Conservation (phyloP, 23 tunicate genomes). For the Styela clava region DNA sequence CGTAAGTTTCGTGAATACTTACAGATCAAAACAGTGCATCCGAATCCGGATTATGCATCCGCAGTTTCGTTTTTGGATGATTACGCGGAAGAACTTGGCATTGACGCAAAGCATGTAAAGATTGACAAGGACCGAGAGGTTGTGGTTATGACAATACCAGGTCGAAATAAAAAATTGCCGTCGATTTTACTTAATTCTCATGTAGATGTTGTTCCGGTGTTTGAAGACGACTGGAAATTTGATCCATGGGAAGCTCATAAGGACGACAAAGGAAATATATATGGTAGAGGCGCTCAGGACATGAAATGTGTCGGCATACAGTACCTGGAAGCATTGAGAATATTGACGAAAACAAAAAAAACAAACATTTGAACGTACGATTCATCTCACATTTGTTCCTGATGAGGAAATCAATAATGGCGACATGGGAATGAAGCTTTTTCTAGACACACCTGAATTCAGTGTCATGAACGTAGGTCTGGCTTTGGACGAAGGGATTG, state of each 20-base stretch:
- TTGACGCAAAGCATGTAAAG: slow-evolving; percentile 10
- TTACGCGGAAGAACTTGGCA: slow-evolving; percentile 59
- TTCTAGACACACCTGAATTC: slow-evolving; percentile 66
- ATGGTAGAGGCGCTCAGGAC: slow-evolving; percentile 97
- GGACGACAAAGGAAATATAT: slow-evolving; percentile 86
- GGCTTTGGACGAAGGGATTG: slow-evolving; percentile 94
- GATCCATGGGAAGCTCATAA: slow-evolving; percentile 88
- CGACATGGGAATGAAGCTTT: slow-evolving; percentile 60
- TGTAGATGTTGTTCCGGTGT: slow-evolving; percentile 97
- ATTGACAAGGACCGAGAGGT: neutral
- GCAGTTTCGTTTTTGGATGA: slow-evolving; percentile 55
- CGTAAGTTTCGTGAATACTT: slow-evolving; percentile 81
- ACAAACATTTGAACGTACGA: slow-evolving; percentile 36
- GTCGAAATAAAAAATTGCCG: slow-evolving; percentile 59
- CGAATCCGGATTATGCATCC: slow-evolving; percentile 85
- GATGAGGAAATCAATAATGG: slow-evolving; percentile 97
- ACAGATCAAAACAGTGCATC: slow-evolving; percentile 85
- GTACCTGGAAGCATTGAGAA: slow-evolving; percentile 90
- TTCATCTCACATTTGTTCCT: slow-evolving; percentile 76
- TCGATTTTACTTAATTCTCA: slow-evolving; percentile 93
- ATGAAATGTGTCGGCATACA: slow-evolving; percentile 99
- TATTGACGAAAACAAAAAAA: slow-evolving; percentile 44
- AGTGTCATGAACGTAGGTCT: slow-evolving; percentile 72
- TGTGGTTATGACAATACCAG: slow-evolving; percentile 77
- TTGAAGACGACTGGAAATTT: slow-evolving; percentile 87